Base-by-base conservation (phyloP, 2,888 invertebrate species). In the Frankliniella fusca region DNA sequence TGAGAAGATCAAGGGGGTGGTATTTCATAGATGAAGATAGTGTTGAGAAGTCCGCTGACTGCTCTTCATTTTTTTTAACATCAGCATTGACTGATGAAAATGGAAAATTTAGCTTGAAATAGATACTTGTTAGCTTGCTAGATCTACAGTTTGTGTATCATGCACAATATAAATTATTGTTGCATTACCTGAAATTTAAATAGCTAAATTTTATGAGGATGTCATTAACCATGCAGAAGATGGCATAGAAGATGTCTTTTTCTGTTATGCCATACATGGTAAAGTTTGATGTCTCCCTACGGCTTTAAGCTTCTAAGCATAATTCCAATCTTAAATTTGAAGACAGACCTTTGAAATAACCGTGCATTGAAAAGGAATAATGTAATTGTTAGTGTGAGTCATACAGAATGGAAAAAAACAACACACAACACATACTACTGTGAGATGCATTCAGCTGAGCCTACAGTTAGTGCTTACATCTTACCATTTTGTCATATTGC, bases 401-500 rank as follows among this genome's bases (percentile, higher is more conserved):
- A 76, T 27, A 27, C 70, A 76, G 27, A 76, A 76, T 38, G 38
- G 70, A 76, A 23, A 76, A 12, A 76, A 11, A 76, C 70, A 27
- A 27, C 70, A 76, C 70, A 76, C 70, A 76, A 76, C 70, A 76
- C 27, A 76, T n/a, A 27, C 70, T 76, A 76, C 70, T 27, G 27
- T 76, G 70, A 76, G 70, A 9, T 76, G 70, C 70, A 76, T 76
- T 27, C 27, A 76, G 70, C 23, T 27, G 23, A 12, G 70, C 70
- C 70, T 76, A 76, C 70, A 27, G 70, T 76, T 76, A 76, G 70
- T 76, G 70, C 70, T 70, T 27, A 76, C 70, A 76, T 23, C 70
- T 76, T 76, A 76, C 70, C 70, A 76, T 76, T 76, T 76, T 76
- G 70, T 76, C 70, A 76, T 76, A 76, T 76, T 76, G 70, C 70